Evolutionary conservation across 2,888 invertebrate species (phyloP).

Genomic region (Drosophila subsilvestris): DNA sequence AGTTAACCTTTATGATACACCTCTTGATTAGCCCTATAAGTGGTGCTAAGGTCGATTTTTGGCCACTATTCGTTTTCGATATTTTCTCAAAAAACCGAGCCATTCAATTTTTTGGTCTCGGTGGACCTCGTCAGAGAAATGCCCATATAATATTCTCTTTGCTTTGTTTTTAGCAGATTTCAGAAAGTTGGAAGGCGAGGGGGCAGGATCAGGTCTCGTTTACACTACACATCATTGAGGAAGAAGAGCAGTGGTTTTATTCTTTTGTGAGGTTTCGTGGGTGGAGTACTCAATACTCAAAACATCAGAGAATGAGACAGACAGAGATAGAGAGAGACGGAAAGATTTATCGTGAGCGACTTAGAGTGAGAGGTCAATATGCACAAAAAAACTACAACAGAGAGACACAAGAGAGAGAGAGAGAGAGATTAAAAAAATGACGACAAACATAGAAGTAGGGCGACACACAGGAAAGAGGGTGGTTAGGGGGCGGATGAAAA

Average conservation of each 20-base stretch:
- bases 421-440: conserved; percentile 16
- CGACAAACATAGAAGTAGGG: conserved; percentile 61
- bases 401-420: conserved; percentile 32
- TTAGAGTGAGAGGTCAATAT: conserved; percentile 26
- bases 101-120: too few relatives aligned
- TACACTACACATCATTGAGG: neutral
- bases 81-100: too few relatives aligned
- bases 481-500: neutral
- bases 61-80: too few relatives aligned
- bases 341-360: conserved; percentile 16
- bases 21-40: too few relatives aligned
- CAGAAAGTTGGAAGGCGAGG: neutral
- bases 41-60: too few relatives aligned
- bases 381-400: conserved; percentile 31
- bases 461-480: conserved; percentile 40
- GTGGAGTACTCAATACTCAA: neutral
- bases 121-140: too few relatives aligned
- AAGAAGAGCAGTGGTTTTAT: conserved; percentile 1
- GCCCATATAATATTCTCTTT: too few relatives aligned
- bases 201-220: neutral
- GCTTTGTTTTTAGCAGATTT: neutral
- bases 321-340: conserved; percentile 13
- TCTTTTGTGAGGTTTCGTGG: neutral
- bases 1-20: too few relatives aligned
- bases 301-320: conserved; percentile 13